Percentiles rank a stretch among this genome's conserved stretches.
These are phyloP conservation scores for Montipora capitata DNA, from an alignment of 92 coral and sea anemone genomes.

Conservation along the genomic window DNA sequence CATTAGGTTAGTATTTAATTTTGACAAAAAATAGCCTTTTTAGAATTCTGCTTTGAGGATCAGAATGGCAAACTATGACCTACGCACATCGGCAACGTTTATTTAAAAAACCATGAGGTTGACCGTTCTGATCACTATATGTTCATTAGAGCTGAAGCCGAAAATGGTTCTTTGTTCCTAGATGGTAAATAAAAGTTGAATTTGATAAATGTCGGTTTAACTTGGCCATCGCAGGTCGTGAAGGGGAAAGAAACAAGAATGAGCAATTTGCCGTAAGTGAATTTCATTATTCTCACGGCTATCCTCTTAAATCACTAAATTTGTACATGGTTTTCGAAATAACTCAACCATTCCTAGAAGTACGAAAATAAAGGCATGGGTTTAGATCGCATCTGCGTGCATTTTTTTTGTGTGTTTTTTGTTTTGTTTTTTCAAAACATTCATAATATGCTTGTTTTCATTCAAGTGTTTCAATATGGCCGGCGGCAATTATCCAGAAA, in stretches of 20 bases:
- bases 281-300: background rate
- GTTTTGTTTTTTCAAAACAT: background rate
- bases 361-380: no score
- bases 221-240: background rate
- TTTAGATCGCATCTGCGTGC: no score
- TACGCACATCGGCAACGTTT: background rate
- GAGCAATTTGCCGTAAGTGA: background rate
- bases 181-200: background rate
- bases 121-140: background rate
- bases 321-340: no score
- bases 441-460: background rate
- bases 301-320: no score
- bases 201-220: background rate
- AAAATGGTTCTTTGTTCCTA: background rate
- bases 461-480: constrained; percentile 14
- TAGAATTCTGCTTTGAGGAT: background rate
- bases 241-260: background rate
- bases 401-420: no score
- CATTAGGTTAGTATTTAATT: no score
- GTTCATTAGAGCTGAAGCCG: no score
- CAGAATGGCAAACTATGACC: background rate
- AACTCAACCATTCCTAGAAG: no score
- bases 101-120: no score
- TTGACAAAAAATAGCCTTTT: no score
- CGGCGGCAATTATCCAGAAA: background rate